Evolutionary conservation across 1,140 invertebrate species (phyloP), one percentile per base, ranked within the genome.

Genomic region (Zaprionus nigranus): DNA sequence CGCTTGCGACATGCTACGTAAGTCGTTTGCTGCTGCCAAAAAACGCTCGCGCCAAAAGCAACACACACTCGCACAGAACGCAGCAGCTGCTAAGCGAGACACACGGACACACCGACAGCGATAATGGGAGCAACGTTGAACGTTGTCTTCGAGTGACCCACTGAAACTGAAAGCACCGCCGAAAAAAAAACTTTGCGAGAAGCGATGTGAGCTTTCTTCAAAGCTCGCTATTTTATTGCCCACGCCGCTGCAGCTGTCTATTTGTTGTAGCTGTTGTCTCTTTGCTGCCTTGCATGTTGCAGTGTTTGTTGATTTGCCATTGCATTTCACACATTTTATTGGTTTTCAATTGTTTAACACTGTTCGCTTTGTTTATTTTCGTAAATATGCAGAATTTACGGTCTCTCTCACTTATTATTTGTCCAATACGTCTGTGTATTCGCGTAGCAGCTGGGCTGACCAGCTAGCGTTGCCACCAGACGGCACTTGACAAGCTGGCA

Each of bases 11-110:
- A 81, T 72, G 54, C 34, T 62, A 79, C 76, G 72, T 54, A 65
- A 69, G 61, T 60, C 59, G 53, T 84, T 66, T 76, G 51, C 57
- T 67, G 64, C 64, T 63, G 66, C 40, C 66, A 67, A 82, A 67
- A 82, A 70, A 82, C 64, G 72, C 76, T 76, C 79, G 79, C 82
- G 82, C 78, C 78, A 85, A 81, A 81, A 75, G 38, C 49, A 74
- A 75, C 36, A 69, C 54, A 30, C 28, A 54, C 40, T 30, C 58
- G 53, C 56, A 75, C 62, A 40, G 34, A 46, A 56, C 53, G 60
- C 40, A 53, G 59, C 38, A 53, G 24, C 43, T 51, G 46, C 20
- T 51, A 13, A 49, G 46, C 46, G 46, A 49, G 46, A 49, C 20
- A 65, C 38, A 46, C 40, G n/a, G n/a, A 9, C 36, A 7, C n/a